Evolutionary conservation across 2,888 invertebrate genomes (phyloP).

Genomic region (Pristionchus entomophagus): DNA sequence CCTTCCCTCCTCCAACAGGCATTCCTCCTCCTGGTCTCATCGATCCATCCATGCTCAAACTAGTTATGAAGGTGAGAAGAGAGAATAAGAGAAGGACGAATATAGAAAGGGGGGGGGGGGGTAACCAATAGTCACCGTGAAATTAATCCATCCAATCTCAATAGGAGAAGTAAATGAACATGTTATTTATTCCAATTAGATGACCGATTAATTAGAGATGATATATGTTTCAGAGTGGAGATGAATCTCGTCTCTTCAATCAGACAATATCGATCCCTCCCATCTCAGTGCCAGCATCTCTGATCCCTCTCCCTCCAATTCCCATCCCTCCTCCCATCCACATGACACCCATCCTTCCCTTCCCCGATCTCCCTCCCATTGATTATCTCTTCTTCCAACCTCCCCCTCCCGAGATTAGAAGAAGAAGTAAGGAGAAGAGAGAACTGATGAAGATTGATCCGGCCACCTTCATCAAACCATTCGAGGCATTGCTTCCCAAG

Average conservation of each 20-base stretch:
- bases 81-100: background rate
- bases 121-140: too few species aligned
- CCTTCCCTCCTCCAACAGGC: background rate
- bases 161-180: too few species aligned
- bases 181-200: too few species aligned
- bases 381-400: background rate
- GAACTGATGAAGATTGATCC: background rate
- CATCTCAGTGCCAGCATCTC: background rate
- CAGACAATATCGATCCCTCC: background rate
- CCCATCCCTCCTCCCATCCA: background rate
- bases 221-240: background rate
- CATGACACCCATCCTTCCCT: background rate
- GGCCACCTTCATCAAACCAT: background rate
- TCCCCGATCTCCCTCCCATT: background rate
- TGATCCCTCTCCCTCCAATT: background rate
- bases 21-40: background rate
- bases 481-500: background rate
- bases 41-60: background rate
- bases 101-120: too few species aligned
- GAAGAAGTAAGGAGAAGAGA: too few species aligned
- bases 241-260: background rate
- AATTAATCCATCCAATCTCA: too few species aligned
- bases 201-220: background rate
- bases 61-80: background rate
- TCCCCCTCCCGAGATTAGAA: background rate